Evolutionary conservation across 30 jellyfish, hydroid and myxozoan species (phyloP), one percentile per base, ranked within the genome.

Genomic region (Turritopsis dohrnii): DNA sequence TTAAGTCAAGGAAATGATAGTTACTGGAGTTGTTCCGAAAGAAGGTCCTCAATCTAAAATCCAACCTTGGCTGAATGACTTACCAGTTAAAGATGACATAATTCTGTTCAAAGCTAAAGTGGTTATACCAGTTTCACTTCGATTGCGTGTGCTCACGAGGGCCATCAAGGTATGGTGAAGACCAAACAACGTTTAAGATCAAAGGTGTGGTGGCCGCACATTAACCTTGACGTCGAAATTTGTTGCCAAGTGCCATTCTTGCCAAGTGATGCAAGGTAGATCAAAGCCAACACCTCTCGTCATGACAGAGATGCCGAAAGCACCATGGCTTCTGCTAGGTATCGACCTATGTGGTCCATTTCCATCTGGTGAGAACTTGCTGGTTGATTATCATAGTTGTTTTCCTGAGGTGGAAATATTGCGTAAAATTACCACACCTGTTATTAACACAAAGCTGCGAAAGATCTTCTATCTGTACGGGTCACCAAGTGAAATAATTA

Each of bases 171-270:
- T 16, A 72, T 83, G 16, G 89, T 72, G 18, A 28, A 53, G 13
- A 83, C 88, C 89, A 83, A 83, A 80, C 89, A 73, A 81, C 88
- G 72, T 24, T 87, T 81, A 13, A 16, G 88, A 21, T 18, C 86
- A 30, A 79, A 52, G 29, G 83, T 79, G 7, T 79, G 86, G 86
- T 79, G 85, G 85, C 88, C 88, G 20, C 8, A 18, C 9, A 65
- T 81, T 65, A 66, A 28, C 30, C 75, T 21, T 8, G 88, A 65
- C 8, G 88, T 28, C 8, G 88, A 81, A 28, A 54, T 72, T 69
- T 41, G 65, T 83, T 28, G 23, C 21, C 8, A 16, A 16, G 65
- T 83, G 90, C 81, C 88, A 72, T 31, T 19, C 82, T 20, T 83
- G 90, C 28, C 89, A 83, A 66, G 28, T 71, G 28, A 28, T 71